Evolutionary conservation across 2,113 vertebrate genomes (phyloP), one percentile per base, ranked within the genome.

Genomic region (Halcyon senegalensis): DNA sequence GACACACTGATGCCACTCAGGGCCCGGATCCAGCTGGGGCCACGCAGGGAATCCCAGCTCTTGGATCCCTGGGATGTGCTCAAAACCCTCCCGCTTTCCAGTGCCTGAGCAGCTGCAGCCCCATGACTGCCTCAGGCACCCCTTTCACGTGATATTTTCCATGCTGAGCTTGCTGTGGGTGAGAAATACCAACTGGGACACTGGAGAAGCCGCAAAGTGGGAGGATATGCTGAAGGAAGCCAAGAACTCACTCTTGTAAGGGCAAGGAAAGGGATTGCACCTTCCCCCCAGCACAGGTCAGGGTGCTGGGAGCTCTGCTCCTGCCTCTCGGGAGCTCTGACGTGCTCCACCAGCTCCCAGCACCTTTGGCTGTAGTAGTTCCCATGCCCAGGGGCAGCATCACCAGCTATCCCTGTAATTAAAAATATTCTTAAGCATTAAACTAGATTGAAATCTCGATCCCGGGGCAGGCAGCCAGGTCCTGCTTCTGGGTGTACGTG

Each of bases 401-500:
- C 24, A 23, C 37, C 18, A 33, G 33, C 88, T 8, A 1, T 9
- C 58, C 70, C 92, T 94, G 69, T 90, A 87, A 96, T 97, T 93
- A 96, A 72, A 79, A 87, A 90, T 70, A 48, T 46, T 62, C 92
- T 82, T 59, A 44, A 85, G 19, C 66, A 39, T 88, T 87, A 84
- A 70, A 76, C 67, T 16, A 85, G 94, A 91, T 94, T 17, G 67
- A 64, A 91, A 91, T 87, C 92, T 96, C 21, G 0, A 16, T 76
- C 69, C 74, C 1, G 41, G 78, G 90, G 95, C 84, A 89, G 85
- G 70, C 19, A 60, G 95, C 90, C 96, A 91, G 78, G 74, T 4
- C 68, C 90, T 19, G 78, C n/a, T 59, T 31, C 16, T 1, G 41
- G 73, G 69, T 28, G 24, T 10, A 8, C 30, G 16, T n/a, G 84